Conservation (phyloP, 2,888 invertebrate genomes). For the Morinoia aosen region DNA sequence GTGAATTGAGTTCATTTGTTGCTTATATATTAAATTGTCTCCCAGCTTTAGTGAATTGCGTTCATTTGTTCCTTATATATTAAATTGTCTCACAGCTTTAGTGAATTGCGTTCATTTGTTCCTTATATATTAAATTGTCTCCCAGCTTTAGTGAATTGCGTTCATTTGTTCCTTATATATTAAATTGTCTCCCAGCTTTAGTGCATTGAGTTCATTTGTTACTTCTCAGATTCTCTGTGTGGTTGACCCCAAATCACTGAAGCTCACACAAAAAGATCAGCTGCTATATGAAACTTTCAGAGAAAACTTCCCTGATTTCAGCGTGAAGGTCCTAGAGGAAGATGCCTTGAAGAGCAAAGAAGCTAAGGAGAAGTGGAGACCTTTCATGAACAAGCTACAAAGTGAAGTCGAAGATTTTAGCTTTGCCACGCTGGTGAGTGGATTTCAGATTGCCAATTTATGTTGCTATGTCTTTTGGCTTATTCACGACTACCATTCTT, state of each 20-base stretch:
- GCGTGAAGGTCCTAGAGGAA: slow-evolving; percentile 83
- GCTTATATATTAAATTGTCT: too few species aligned
- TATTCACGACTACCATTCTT: neutral
- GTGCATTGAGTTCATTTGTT: neutral
- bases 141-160: too few species aligned
- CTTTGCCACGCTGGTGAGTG: slow-evolving; percentile 83
- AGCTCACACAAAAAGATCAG: slow-evolving; percentile 79
- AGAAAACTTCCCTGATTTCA: slow-evolving; percentile 87
- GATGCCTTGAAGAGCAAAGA: slow-evolving; percentile 86
- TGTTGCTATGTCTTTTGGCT: neutral
- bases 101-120: too few species aligned
- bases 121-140: too few species aligned
- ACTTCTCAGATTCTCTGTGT: slow-evolving; percentile 83
- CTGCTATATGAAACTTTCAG: slow-evolving; percentile 87
- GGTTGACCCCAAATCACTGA: slow-evolving; percentile 85
- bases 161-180: too few species aligned
- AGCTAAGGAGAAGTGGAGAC: slow-evolving; percentile 91
- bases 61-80: too few species aligned
- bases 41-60: too few species aligned
- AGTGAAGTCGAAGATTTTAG: slow-evolving; percentile 92
- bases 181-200: neutral
- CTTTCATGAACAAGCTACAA: slow-evolving; percentile 91
- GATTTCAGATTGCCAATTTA: neutral
- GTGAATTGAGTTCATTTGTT: too few species aligned
- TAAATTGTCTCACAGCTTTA: too few species aligned